These are phyloP conservation scores for Lasiurus borealis DNA, from an alignment of 2,113 vertebrate species.

Conservation along the genomic window DNA sequence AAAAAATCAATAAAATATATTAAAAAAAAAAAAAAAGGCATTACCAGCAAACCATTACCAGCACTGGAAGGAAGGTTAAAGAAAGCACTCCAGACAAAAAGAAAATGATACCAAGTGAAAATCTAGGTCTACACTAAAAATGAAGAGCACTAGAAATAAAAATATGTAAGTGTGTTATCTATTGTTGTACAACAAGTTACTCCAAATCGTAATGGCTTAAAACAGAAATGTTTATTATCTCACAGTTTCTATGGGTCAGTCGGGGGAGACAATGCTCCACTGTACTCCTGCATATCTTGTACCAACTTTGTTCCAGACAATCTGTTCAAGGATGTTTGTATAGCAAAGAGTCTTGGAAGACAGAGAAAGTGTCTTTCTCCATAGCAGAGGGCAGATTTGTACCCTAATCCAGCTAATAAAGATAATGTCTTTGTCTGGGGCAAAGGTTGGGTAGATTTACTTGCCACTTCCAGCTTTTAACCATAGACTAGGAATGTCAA, in stretches of 20 bases:
- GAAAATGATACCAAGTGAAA: background rate
- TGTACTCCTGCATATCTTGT: background rate
- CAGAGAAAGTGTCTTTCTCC: background rate
- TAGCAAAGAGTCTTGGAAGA: background rate
- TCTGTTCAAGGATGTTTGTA: background rate
- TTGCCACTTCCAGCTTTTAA: background rate
- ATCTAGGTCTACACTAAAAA: background rate
- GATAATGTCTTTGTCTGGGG: background rate
- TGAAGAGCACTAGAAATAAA: conserved; percentile 27
- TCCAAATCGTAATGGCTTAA: background rate
- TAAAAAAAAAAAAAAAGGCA: background rate
- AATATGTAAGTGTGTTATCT: background rate
- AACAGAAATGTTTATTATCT: conserved; percentile 4
- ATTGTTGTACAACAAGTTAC: background rate
- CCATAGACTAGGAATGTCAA: background rate
- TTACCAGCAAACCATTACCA: background rate
- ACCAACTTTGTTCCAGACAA: background rate
- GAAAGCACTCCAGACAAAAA: background rate
- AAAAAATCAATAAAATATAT: no score
- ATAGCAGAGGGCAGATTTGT: background rate
- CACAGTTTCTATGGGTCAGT: background rate
- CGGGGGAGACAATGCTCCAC: background rate
- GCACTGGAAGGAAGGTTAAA: background rate
- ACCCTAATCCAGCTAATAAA: background rate
- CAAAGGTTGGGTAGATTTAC: background rate